Conservation (phyloP, 2,888 invertebrate species). For the Gonocerus acuteangulatus region DNA sequence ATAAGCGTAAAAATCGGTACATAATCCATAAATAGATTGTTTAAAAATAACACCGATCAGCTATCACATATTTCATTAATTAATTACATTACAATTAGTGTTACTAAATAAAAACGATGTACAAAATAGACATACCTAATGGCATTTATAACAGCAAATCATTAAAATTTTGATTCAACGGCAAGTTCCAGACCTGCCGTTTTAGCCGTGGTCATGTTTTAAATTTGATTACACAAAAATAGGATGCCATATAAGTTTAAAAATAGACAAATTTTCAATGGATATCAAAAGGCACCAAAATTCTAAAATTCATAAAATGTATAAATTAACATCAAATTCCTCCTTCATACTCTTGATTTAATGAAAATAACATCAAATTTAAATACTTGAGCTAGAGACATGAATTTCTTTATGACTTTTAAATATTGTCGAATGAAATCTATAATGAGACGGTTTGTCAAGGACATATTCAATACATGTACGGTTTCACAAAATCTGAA, state of each 20-base stretch:
- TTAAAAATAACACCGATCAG: too few species aligned
- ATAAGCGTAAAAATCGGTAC: too few species aligned
- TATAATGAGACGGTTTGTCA: slow-evolving; percentile 14
- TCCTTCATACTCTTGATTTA: background rate
- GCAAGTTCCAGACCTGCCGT: too few species aligned
- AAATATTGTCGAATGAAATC: background rate
- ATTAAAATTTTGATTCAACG: too few species aligned
- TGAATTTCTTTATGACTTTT: background rate
- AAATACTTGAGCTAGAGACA: slow-evolving; percentile 12
- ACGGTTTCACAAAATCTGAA: background rate
- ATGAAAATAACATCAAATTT: slow-evolving; percentile 1
- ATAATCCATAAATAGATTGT: too few species aligned
- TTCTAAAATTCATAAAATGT: slow-evolving; percentile 15
- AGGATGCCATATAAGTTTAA: slow-evolving; percentile 2
- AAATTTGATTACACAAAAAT: too few species aligned
- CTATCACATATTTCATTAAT: too few species aligned
- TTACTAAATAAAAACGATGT: too few species aligned
- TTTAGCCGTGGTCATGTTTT: too few species aligned
- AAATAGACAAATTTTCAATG: slow-evolving; percentile 22
- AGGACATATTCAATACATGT: slow-evolving; percentile 3
- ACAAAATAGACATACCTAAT: too few species aligned
- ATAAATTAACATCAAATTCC: slow-evolving; percentile 16
- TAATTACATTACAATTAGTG: too few species aligned
- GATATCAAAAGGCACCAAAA: slow-evolving; percentile 19
- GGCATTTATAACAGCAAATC: too few species aligned